Percentiles rank a stretch among this genome's conserved stretches.
Evolutionary conservation across 2,797 vertebrate genomes (phyloP).

Genomic region (Tamandua tetradactyla): DNA sequence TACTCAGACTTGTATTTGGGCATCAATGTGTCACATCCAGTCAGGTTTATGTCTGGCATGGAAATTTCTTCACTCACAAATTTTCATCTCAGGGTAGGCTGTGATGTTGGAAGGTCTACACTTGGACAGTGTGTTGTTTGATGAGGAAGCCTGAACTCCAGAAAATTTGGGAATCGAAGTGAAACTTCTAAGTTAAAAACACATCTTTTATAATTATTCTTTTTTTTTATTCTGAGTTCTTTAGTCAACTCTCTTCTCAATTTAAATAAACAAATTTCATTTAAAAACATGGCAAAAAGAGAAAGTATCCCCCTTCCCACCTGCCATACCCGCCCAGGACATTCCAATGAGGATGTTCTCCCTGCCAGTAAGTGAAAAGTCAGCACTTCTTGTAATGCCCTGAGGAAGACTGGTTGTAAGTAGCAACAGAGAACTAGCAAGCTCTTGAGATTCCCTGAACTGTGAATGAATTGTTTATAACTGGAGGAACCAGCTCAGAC

Average conservation of each 20-base stretch:
- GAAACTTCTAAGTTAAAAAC: background rate
- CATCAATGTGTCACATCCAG: background rate
- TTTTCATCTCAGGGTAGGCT: background rate
- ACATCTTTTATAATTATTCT: background rate
- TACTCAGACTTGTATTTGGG: background rate
- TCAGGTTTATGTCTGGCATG: background rate
- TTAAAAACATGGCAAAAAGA: background rate
- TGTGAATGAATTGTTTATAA: constrained; percentile 57
- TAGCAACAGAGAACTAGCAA: constrained; percentile 15
- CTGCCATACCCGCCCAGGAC: background rate
- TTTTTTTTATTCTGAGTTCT: background rate
- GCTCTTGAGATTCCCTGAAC: constrained; percentile 11
- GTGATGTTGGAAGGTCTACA: background rate
- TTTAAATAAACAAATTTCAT: constrained; percentile 60
- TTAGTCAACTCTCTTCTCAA: constrained; percentile 23
- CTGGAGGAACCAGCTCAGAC: constrained; percentile 18
- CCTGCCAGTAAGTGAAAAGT: constrained; percentile 29
- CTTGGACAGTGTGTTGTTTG: background rate
- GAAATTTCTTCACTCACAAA: background rate
- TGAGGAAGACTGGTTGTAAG: background rate
- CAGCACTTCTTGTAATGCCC: background rate
- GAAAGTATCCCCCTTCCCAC: background rate
- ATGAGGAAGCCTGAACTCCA: background rate
- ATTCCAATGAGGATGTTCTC: background rate
- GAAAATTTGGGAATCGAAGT: background rate